These are phyloP conservation scores for Myodes glareolus DNA, from an alignment of 2,113 vertebrate species.

Conservation along the genomic window DNA sequence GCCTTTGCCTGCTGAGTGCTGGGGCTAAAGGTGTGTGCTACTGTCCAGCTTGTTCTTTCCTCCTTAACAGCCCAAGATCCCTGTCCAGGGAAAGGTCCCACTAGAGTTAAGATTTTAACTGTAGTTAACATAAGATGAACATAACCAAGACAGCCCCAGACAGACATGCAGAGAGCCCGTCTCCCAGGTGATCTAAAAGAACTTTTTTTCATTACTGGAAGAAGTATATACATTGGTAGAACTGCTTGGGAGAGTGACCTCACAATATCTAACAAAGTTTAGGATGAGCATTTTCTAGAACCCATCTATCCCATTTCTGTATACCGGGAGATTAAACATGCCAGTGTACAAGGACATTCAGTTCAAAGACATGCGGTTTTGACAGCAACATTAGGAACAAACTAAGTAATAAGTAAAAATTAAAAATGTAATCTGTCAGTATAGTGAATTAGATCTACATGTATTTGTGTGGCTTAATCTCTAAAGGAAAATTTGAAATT, in stretches of 20 bases:
- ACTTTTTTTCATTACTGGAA: background rate
- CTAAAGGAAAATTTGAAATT: constrained; percentile 23
- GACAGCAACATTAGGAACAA: background rate
- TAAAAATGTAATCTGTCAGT: background rate
- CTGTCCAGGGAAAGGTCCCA: background rate
- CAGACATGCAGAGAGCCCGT: background rate
- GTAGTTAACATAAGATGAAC: too few relatives aligned
- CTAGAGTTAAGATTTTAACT: background rate
- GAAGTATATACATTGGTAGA: background rate
- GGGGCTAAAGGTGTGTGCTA: too few relatives aligned
- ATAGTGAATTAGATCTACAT: background rate
- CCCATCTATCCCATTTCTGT: background rate
- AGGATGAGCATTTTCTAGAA: background rate
- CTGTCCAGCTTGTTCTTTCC: background rate
- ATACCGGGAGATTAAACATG: background rate
- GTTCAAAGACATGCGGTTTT: background rate
- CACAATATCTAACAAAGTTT: background rate
- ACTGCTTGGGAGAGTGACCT: background rate
- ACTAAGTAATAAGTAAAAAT: background rate
- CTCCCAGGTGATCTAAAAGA: background rate
- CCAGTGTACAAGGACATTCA: background rate
- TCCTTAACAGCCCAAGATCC: background rate
- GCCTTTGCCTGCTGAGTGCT: too few relatives aligned
- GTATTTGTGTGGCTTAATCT: background rate
- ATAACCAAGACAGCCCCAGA: background rate